These are phyloP conservation scores for Sibirionetta formosa DNA, from an alignment of 2,797 vertebrate genomes.

Conservation along the genomic window DNA sequence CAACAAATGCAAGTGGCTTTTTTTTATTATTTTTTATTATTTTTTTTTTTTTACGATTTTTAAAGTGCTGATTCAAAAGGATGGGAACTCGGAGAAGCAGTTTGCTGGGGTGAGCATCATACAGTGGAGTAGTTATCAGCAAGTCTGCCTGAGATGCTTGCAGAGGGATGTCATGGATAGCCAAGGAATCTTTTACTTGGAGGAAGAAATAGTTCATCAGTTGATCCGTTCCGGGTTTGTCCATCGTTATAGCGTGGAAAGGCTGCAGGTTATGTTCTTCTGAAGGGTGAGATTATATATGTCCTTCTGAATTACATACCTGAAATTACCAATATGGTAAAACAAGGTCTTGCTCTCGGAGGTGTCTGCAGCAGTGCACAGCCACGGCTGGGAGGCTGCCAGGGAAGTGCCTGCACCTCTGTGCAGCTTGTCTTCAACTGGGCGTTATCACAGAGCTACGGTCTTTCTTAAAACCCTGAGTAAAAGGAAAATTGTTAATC, in stretches of 20 bases:
- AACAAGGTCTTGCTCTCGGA: not conserved
- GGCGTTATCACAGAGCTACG: not conserved
- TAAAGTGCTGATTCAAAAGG: conserved; percentile 35
- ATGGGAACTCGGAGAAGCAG: not conserved
- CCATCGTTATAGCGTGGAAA: not conserved
- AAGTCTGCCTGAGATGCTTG: conserved; percentile 4
- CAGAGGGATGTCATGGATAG: not conserved
- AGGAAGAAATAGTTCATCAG: not conserved
- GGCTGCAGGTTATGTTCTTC: not conserved
- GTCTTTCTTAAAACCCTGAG: not conserved
- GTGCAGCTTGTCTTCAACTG: not conserved
- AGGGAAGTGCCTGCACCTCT: not conserved
- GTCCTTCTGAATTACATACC: not conserved
- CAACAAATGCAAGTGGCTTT: not conserved
- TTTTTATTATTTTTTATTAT: too few relatives aligned
- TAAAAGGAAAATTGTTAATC: not conserved
- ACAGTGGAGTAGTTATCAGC: not conserved
- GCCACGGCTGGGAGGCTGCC: not conserved
- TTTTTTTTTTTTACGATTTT: not conserved
- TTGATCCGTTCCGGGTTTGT: not conserved
- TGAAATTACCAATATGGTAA: not conserved
- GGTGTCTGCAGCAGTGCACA: not conserved
- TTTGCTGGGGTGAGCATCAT: not conserved
- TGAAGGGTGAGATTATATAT: not conserved
- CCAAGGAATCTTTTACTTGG: not conserved